phyloP scores from a whole-genome alignment of 2,888 invertebrate genomes.

The Chaetoderma sp. region DNA sequence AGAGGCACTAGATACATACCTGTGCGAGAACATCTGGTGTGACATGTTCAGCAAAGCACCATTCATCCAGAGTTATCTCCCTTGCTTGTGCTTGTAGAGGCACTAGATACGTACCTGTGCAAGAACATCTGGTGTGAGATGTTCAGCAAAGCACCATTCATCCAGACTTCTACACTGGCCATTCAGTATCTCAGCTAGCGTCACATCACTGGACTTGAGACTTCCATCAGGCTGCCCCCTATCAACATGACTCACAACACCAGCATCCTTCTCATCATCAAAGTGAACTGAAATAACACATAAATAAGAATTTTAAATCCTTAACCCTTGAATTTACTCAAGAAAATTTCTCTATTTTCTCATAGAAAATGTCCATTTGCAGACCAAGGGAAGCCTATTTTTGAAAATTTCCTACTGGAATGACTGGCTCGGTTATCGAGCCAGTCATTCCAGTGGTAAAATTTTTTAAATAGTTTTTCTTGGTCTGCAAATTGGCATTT shows the following conservation, averaged over 20 bases:
- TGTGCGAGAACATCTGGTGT: slow-evolving; percentile 64
- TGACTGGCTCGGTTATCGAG: too few species aligned
- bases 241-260: slow-evolving; percentile 37
- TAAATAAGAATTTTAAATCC: background rate
- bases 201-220: slow-evolving; percentile 51
- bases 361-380: too few species aligned
- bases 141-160: slow-evolving; percentile 69
- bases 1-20: slow-evolving; percentile 43
- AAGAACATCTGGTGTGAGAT: slow-evolving; percentile 62
- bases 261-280: slow-evolving; percentile 49
- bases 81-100: background rate
- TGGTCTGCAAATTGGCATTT: too few species aligned
- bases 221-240: slow-evolving; percentile 37
- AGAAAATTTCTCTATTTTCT: too few species aligned
- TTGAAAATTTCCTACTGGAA: too few species aligned
- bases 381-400: too few species aligned
- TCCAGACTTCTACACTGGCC: slow-evolving; percentile 64
- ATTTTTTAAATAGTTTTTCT: too few species aligned
- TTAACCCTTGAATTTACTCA: background rate
- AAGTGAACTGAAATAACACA: slow-evolving; percentile 54
- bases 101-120: slow-evolving; percentile 53
- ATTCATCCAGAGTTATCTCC: slow-evolving; percentile 65
- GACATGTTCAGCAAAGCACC: slow-evolving; percentile 68
- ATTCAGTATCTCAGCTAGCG: slow-evolving; percentile 59
- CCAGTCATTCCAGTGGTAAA: too few species aligned